Base-by-base conservation (phyloP, 2,888 invertebrate genomes). In the Folsomia manolachei region DNA sequence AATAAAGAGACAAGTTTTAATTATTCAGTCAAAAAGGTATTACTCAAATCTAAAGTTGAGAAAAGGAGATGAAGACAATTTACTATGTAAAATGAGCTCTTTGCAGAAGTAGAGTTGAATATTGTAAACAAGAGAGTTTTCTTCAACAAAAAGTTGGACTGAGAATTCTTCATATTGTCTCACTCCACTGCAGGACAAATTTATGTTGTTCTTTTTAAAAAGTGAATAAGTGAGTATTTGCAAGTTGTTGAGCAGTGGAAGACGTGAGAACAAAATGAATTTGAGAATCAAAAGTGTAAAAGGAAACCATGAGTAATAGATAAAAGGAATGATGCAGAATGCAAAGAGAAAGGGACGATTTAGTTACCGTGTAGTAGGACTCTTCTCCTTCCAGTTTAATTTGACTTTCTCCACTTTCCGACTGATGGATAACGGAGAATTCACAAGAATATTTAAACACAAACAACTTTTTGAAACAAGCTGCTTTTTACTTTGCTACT, bases 331-430 rank as follows among this genome's bases (percentile, higher is more conserved):
- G 21, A 56, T 56, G 19, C 56, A 39, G 21, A 21, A 56, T 56
- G 56, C 56, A 56, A 21, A 56, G 56, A 56, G 21, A 56, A 39
- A 39, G 14, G 39, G 39, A 39, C 39, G 39, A 39, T 39, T 39
- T 39, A 39, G 39, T 39, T 39, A 56, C 21, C n/a, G n/a, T n/a
- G n/a, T n/a, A n/a, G n/a, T n/a, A n/a, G n/a, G 56, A 56, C 7
- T 21, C 39, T n/a, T 51, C 23, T 66, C 26, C 27, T 67, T 66
- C 60, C 9, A 21, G 21, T 56, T 67, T 67, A 67, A 67, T 67
- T 67, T 67, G 67, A 67, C 67, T 67, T 56, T 53, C 52, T 19
- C 24, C 67, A n/a, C 19, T n/a, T 67, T 66, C 18, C 66, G 7
- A 56, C 56, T 56, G 56, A 56, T 56, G 56, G 56, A 56, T 56